Conservation (phyloP, 64 coral and sea anemone genomes). For the Pachyseris speciosa region DNA sequence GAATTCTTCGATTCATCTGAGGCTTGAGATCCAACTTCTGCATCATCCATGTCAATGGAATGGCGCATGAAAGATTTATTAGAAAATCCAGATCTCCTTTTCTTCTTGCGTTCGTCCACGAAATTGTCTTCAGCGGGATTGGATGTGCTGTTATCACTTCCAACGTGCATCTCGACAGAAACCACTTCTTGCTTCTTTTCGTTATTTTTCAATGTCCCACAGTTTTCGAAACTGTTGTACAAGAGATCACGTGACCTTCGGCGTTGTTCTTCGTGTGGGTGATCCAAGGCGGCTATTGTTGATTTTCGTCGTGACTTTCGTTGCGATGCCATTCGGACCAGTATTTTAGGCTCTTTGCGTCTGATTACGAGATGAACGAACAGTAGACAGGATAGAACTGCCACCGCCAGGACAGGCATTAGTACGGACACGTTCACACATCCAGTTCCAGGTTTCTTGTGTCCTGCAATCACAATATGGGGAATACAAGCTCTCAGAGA, state of each 20-base stretch:
- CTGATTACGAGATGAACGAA: conserved; percentile 8
- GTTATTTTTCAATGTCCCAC: background rate
- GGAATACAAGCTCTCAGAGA: background rate
- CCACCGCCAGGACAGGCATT: conserved; percentile 33
- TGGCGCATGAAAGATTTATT: background rate
- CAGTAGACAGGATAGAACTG: background rate
- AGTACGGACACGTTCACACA: conserved; percentile 5
- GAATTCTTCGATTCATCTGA: background rate
- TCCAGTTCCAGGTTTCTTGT: background rate
- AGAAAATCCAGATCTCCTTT: background rate
- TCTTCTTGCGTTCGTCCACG: background rate
- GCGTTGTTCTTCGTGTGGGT: conserved; percentile 23
- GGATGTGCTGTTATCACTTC: background rate
- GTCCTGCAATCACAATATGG: background rate
- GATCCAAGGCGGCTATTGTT: background rate
- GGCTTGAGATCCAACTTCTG: background rate
- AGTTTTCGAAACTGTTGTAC: background rate
- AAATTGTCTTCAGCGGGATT: background rate
- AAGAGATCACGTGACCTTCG: background rate
- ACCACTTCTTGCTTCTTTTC: conserved; percentile 13
- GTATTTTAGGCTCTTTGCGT: background rate
- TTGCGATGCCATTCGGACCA: background rate
- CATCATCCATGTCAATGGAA: background rate
- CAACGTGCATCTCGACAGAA: conserved; percentile 24
- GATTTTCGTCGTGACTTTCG: background rate